These are phyloP conservation scores for Barnardius zonarius DNA, from an alignment of 2,113 vertebrate genomes.

Conservation along the genomic window DNA sequence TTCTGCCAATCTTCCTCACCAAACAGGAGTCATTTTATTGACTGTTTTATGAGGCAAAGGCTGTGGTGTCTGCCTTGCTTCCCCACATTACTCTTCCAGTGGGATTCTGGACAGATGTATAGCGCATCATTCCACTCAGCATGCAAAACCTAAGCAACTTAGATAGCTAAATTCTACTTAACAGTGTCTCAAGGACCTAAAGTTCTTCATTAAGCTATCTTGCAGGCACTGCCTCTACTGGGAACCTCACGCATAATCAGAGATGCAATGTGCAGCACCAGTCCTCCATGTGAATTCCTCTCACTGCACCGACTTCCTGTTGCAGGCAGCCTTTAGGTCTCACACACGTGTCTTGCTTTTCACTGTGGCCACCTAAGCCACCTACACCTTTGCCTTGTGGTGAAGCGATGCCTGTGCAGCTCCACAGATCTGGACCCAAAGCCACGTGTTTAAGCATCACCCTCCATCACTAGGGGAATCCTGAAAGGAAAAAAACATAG, in stretches of 20 bases:
- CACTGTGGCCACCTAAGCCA: neutral
- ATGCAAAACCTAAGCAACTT: neutral
- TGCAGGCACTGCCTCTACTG: neutral
- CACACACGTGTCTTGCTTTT: neutral
- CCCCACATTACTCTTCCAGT: fast-evolving
- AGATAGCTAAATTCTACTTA: neutral
- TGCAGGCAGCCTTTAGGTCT: neutral
- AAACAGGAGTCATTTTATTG: neutral
- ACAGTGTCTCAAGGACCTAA: neutral
- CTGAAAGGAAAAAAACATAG: neutral
- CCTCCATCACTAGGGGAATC: fast-evolving
- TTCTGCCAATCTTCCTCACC: neutral
- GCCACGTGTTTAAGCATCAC: neutral
- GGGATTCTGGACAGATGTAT: neutral
- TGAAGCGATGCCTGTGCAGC: fast-evolving
- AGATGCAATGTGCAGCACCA: fast-evolving
- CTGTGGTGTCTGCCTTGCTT: neutral
- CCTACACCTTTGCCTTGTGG: neutral
- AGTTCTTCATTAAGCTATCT: neutral
- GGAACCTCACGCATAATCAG: neutral
- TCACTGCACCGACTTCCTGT: fast-evolving
- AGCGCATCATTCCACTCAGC: neutral
- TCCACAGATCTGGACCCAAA: too few species aligned
- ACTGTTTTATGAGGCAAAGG: neutral
- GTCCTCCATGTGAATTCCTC: neutral